Conservation (phyloP, 1,140 invertebrate genomes). For the Diorhabda sublineata region DNA sequence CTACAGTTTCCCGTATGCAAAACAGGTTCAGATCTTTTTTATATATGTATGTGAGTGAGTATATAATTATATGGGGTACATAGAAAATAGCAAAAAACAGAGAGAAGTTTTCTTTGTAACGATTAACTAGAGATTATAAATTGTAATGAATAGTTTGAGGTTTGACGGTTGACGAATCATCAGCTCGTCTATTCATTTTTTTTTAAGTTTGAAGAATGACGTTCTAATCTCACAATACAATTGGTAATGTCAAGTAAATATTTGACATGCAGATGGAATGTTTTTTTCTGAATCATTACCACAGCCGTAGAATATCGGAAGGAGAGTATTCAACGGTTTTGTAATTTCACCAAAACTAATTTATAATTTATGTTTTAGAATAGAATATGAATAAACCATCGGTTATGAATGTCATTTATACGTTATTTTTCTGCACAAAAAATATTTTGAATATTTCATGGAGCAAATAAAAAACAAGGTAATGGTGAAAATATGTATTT, state of each 20-base stretch:
- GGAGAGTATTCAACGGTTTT: background rate
- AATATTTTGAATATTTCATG: too few species aligned
- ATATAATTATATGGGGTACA: background rate
- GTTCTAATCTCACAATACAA: background rate
- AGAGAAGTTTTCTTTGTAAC: background rate
- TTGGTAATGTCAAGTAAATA: background rate
- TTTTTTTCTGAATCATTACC: background rate
- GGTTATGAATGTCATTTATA: too few species aligned
- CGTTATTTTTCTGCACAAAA: too few species aligned
- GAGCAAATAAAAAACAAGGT: too few species aligned
- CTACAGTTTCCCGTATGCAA: background rate
- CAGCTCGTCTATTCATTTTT: background rate
- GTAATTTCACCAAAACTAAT: too few species aligned
- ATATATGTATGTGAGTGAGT: background rate
- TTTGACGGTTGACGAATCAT: constrained; percentile 1
- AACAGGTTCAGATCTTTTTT: background rate
- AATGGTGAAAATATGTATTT: too few species aligned
- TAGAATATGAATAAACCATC: too few species aligned
- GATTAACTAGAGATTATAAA: background rate
- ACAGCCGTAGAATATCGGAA: background rate
- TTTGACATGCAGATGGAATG: background rate
- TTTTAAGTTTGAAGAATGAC: background rate
- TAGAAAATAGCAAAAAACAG: background rate
- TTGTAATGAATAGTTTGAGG: constrained; percentile 2
- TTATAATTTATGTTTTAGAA: too few species aligned